phyloP scores from a whole-genome alignment of 2,797 vertebrate species.

The Chelidonichthys spinosus region DNA sequence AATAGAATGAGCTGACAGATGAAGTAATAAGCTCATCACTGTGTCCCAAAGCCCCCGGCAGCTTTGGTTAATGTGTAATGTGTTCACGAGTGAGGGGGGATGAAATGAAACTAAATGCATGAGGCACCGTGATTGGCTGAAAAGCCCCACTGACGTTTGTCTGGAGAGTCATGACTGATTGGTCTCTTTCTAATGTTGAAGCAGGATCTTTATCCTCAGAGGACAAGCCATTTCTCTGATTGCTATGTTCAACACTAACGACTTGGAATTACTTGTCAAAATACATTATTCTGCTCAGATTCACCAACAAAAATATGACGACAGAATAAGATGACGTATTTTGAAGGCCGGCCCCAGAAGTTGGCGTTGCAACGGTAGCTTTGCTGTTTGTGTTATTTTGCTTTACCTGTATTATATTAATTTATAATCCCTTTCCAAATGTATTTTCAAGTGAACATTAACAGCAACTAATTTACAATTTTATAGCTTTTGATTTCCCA shows the following conservation, averaged over 20 bases:
- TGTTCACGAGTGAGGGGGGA: not conserved
- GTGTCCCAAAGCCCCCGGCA: not conserved
- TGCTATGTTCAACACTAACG: not conserved
- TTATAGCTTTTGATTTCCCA: no score
- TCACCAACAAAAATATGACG: not conserved
- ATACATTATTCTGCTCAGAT: not conserved
- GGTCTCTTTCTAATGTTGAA: not conserved
- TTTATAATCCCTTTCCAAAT: no score
- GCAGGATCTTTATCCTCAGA: not conserved
- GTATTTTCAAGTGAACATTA: no score
- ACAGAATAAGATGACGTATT: no score
- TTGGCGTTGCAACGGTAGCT: no score
- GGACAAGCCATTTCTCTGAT: not conserved
- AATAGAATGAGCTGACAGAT: not conserved
- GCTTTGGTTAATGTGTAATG: not conserved
- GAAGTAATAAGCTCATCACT: not conserved
- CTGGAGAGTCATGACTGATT: not conserved
- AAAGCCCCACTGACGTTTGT: not conserved
- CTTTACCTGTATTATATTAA: no score
- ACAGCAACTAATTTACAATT: no score
- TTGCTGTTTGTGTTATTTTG: no score
- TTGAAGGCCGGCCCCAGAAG: not conserved
- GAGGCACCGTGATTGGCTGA: not conserved
- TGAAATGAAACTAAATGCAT: no score
- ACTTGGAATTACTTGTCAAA: not conserved